Evolutionary conservation across 35 echinoderm and acorn worm species (phyloP).

Genomic region (Stichopus chloronotus): DNA sequence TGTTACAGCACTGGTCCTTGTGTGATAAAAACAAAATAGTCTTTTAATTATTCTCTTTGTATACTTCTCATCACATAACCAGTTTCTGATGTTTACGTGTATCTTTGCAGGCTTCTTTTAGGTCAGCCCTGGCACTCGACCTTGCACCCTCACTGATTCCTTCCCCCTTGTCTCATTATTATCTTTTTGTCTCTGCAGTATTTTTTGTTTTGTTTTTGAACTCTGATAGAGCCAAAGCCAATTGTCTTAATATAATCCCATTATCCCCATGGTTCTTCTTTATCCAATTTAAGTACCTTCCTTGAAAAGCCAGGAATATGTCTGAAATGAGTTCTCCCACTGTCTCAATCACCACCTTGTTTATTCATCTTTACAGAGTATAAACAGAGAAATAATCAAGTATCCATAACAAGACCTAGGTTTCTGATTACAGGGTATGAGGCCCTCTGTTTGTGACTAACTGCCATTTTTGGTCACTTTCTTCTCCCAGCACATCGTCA

Average conservation of each 20-base stretch:
- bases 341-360: slow-evolving; percentile 60
- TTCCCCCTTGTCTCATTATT: background rate
- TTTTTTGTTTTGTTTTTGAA: slow-evolving; percentile 5
- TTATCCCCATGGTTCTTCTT: slow-evolving; percentile 52
- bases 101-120: too few species aligned
- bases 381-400: slow-evolving; percentile 64
- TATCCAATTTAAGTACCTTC: slow-evolving; percentile 48
- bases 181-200: slow-evolving; percentile 4
- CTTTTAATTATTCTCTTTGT: too few species aligned
- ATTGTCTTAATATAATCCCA: slow-evolving; percentile 43
- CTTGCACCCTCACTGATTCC: background rate
- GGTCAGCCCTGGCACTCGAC: too few species aligned
- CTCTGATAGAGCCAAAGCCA: background rate
- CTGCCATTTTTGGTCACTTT: slow-evolving; percentile 64
- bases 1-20: too few species aligned
- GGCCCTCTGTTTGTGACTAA: slow-evolving; percentile 57
- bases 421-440: slow-evolving; percentile 52
- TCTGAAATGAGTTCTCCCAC: background rate
- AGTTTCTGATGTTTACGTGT: too few species aligned
- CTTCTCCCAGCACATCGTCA: slow-evolving; percentile 46
- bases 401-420: slow-evolving; percentile 47
- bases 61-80: too few species aligned
- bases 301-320: slow-evolving; percentile 1
- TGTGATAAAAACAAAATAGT: too few species aligned
- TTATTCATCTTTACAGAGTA: slow-evolving; percentile 45